A percentile compares a stretch with the other conserved stretches of the same genome.
phyloP scores from a whole-genome alignment of 2,888 invertebrate species.

The Imbricaverruca yamaguchii region DNA sequence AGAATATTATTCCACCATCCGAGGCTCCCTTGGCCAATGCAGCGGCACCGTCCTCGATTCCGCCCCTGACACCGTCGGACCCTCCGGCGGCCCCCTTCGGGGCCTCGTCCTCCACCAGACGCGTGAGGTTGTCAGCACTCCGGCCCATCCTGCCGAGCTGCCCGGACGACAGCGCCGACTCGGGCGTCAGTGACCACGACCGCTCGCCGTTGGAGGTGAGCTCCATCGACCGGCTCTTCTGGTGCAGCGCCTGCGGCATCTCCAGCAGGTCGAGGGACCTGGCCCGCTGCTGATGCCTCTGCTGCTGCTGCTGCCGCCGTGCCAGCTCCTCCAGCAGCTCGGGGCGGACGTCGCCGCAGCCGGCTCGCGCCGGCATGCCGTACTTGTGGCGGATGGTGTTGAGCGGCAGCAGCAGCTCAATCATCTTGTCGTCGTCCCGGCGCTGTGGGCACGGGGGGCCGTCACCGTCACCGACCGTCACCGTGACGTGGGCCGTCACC shows the following conservation, averaged over 20 bases:
- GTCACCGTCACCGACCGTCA: too few species aligned
- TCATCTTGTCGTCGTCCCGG: constrained; percentile 31
- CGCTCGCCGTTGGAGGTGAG: background rate
- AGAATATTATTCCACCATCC: too few species aligned
- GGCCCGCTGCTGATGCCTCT: background rate
- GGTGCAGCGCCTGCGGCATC: background rate
- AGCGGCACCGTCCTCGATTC: too few species aligned
- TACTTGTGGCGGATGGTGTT: constrained; percentile 28
- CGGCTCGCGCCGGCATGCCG: background rate
- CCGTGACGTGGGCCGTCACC: too few species aligned
- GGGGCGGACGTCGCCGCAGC: background rate
- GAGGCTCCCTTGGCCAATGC: too few species aligned
- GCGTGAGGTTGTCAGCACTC: background rate
- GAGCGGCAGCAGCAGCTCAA: constrained; percentile 29
- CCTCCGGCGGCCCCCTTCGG: too few species aligned
- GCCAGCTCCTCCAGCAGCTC: background rate
- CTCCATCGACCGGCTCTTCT: background rate
- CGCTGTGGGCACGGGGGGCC: constrained; percentile 23
- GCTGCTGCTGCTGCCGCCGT: background rate
- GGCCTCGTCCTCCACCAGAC: too few species aligned
- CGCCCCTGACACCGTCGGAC: too few species aligned
- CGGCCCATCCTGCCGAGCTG: background rate
- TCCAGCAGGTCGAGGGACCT: background rate
- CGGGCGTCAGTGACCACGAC: too few species aligned
- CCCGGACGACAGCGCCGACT: background rate